Base-by-base conservation (phyloP, 2,797 vertebrate genomes). In the Neostethus bicornis region DNA sequence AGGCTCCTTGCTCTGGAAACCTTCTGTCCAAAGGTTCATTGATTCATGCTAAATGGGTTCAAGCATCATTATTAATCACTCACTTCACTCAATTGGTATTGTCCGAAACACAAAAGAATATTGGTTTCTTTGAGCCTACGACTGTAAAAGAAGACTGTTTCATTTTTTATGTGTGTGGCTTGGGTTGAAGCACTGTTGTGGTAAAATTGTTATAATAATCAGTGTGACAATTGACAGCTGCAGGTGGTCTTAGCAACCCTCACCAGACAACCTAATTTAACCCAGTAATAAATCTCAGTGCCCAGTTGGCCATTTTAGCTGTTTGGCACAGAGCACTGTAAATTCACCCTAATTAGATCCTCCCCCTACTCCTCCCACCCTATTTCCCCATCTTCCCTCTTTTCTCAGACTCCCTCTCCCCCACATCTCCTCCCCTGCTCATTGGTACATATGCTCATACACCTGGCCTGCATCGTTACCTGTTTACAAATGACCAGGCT, bases 401-500 rank as follows among this genome's bases (percentile, higher is more conserved):
- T 67, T 81, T 73, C 45, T 79, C 55, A 67, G 51, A 70, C 66
- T 76, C 55, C 65, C 63, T 52, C 69, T 61, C 71, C 48, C 55
- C 79, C 70, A 71, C 51, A 21, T 73, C 77, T 82, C 79, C 83
- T 85, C 73, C 83, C 64, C 73, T 75, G 72, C 86, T 87, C 85
- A 87, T 83, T 70, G 85, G 85, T 93, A 88, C 91, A 95, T 93
- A 94, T 94, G 93, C 92, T 86, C 79, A 79, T 50, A 76, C 96
- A 98, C 96, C 96, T 98, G 96, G 94, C 90, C 90, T 74, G 78
- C 89, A 88, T 85, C 90, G 90, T 93, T 96, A 96, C 95, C 95
- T 97, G 94, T 95, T 94, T 96, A 95, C 95, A 97, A 97, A 99
- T 98, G 95, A 97, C 92, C 92, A 81, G 90, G 91, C 90, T 85